phyloP scores from a whole-genome alignment of 2,113 vertebrate species.

The Solea senegalensis region DNA sequence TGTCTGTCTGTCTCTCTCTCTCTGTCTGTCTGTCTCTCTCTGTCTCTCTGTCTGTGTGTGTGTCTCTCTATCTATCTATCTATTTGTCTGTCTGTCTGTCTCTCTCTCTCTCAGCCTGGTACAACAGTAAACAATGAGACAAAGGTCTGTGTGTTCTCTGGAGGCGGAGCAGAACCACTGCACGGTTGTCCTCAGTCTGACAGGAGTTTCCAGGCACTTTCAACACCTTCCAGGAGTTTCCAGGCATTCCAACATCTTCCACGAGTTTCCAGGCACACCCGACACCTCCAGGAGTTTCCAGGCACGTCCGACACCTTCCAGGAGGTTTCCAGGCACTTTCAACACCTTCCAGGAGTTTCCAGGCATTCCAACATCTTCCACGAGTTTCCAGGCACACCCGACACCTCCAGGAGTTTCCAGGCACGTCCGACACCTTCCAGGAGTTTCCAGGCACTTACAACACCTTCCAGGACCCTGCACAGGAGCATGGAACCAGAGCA shows the following conservation, averaged over 20 bases:
- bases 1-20: too few relatives aligned
- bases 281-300: background rate
- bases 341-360: background rate
- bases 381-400: conserved; percentile 2
- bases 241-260: too few relatives aligned
- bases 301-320: background rate
- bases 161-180: conserved; percentile 37
- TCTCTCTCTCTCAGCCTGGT: conserved; percentile 53
- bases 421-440: background rate
- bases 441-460: conserved; percentile 18
- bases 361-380: too few relatives aligned
- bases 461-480: conserved; percentile 18
- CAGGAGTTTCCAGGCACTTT: conserved; percentile 23
- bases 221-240: background rate
- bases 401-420: background rate
- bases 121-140: conserved; percentile 73
- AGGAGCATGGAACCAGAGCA: conserved; percentile 73
- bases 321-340: conserved; percentile 32
- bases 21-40: too few relatives aligned
- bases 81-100: too few relatives aligned
- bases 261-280: conserved; percentile 3
- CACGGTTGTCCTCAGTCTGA: conserved; percentile 55
- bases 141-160: conserved; percentile 60
- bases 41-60: too few relatives aligned
- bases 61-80: too few relatives aligned